phyloP scores from a whole-genome alignment of 2,113 vertebrate genomes.

The Polypterus bichir region DNA sequence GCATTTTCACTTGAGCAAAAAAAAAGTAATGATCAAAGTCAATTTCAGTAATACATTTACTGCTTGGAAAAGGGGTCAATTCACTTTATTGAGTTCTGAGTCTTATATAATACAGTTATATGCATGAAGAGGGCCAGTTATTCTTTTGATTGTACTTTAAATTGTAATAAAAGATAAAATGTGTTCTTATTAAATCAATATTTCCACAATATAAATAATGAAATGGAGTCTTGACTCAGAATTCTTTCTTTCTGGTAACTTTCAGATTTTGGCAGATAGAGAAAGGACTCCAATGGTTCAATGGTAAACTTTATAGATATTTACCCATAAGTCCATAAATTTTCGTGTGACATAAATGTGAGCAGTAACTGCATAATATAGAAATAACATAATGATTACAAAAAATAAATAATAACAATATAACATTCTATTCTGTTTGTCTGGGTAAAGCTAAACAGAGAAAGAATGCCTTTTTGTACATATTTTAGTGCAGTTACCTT shows the following conservation, averaged over 20 bases:
- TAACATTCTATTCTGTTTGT: too few relatives aligned
- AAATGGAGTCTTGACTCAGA: conserved; percentile 17
- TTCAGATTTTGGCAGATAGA: neutral
- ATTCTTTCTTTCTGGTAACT: conserved; percentile 21
- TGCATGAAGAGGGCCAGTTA: conserved; percentile 31
- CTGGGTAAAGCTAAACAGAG: too few relatives aligned
- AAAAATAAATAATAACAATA: too few relatives aligned
- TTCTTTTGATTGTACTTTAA: conserved; percentile 40
- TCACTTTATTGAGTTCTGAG: conserved; percentile 30
- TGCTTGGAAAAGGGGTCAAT: conserved; percentile 43
- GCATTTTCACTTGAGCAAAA: conserved; percentile 33
- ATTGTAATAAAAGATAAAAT: conserved; percentile 32
- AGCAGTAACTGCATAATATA: too few relatives aligned
- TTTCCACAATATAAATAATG: conserved; percentile 9
- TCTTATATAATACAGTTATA: conserved; percentile 35
- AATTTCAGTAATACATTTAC: conserved; percentile 37
- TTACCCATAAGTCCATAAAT: too few relatives aligned
- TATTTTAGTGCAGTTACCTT: too few relatives aligned
- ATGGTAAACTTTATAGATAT: too few relatives aligned
- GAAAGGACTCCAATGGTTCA: too few relatives aligned
- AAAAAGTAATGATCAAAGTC: conserved; percentile 35
- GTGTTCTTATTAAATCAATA: conserved; percentile 26
- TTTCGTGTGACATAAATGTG: too few relatives aligned
- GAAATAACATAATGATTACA: too few relatives aligned
- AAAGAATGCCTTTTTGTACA: too few relatives aligned